Evolutionary conservation across 2,113 vertebrate species (phyloP).

Genomic region (Gallinago jamesoni): DNA sequence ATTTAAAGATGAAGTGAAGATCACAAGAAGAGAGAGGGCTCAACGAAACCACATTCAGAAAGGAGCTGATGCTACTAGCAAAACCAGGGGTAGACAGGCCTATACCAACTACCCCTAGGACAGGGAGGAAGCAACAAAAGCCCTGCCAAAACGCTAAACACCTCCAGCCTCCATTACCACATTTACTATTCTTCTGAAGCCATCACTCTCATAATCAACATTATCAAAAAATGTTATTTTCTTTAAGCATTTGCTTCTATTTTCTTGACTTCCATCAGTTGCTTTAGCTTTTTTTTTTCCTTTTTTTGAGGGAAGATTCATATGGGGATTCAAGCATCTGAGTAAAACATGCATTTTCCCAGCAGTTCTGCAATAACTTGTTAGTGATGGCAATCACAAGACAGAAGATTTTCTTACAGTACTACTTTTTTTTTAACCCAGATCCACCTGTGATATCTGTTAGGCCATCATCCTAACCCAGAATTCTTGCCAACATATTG

Average conservation of each 20-base stretch:
- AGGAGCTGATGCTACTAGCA: not conserved
- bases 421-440: not conserved
- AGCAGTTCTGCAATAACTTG: not conserved
- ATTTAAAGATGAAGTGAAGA: not conserved
- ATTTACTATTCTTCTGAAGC: not conserved
- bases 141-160: not conserved
- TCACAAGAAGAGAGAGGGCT: not conserved
- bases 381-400: not conserved
- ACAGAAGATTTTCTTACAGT: not conserved
- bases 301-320: not conserved
- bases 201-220: not conserved
- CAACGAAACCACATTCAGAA: not conserved
- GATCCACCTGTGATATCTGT: not conserved
- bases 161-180: not conserved
- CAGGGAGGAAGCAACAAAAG: not conserved
- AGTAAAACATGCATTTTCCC: not conserved
- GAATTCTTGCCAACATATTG: not conserved
- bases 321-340: not conserved
- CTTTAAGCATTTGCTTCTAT: not conserved
- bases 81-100: not conserved
- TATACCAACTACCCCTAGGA: not conserved
- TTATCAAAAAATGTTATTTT: not conserved
- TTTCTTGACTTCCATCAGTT: not conserved
- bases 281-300: not conserved
- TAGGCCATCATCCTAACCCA: not conserved